A percentile compares a stretch with the other conserved stretches of the same genome.
Evolutionary conservation across 2,113 vertebrate genomes (phyloP).

Genomic region (Barbus barbus): DNA sequence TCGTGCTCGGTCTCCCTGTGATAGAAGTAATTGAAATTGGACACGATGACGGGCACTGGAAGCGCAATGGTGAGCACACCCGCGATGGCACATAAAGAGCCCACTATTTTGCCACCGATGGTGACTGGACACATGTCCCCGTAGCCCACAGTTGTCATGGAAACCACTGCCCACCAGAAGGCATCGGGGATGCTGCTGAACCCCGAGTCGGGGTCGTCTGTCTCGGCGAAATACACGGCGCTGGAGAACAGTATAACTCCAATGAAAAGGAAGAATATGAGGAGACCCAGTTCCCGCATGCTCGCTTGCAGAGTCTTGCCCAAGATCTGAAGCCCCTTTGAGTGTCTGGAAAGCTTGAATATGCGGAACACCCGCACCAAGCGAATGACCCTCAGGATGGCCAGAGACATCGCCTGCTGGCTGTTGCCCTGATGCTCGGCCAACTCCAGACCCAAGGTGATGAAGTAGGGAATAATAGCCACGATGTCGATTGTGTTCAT

Average conservation of each 20-base stretch:
- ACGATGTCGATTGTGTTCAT: constrained; percentile 94
- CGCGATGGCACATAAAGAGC: constrained; percentile 91
- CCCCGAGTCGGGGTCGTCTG: constrained; percentile 84
- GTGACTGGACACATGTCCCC: constrained; percentile 96
- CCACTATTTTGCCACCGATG: constrained; percentile 94
- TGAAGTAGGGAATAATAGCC: constrained; percentile 93
- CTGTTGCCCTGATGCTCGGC: constrained; percentile 88
- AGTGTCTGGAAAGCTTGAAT: constrained; percentile 94
- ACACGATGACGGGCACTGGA: constrained; percentile 92
- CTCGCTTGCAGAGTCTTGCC: constrained; percentile 91
- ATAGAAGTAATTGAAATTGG: constrained; percentile 98
- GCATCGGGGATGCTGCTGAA: constrained; percentile 94
- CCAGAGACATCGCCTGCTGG: constrained; percentile 91
- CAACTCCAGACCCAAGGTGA: constrained; percentile 89
- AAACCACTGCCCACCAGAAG: constrained; percentile 97
- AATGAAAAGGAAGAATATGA: constrained; percentile 95
- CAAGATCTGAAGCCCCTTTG: constrained; percentile 93
- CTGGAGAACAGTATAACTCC: constrained; percentile 95
- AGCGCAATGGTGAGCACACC: constrained; percentile 93
- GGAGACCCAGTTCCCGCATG: constrained; percentile 91
- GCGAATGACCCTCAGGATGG: constrained; percentile 91
- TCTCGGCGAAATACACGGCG: constrained; percentile 95
- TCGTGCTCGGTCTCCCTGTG: constrained; percentile 94
- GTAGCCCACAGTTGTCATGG: constrained; percentile 96
- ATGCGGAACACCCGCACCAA: constrained; percentile 92